These are phyloP conservation scores for Acanthopagrus latus DNA, from an alignment of 2,797 vertebrate genomes.

Conservation along the genomic window DNA sequence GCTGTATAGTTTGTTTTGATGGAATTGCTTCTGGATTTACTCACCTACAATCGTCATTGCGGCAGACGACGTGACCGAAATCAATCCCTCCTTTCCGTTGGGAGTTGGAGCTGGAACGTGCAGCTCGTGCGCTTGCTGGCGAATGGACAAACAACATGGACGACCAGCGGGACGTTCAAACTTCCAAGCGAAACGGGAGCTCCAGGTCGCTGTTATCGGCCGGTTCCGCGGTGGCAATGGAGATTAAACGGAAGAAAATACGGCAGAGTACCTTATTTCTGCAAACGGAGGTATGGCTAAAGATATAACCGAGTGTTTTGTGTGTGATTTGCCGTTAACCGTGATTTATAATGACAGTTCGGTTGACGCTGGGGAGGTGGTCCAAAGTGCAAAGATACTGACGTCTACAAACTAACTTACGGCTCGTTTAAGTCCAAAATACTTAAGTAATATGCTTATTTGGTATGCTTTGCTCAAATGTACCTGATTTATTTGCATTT, in stretches of 20 bases:
- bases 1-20: not conserved
- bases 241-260: conserved; percentile 87
- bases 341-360: conserved; percentile 14
- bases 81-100: conserved; percentile 38
- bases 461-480: not conserved
- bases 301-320: rapidly evolving
- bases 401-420: not conserved
- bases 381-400: conserved; percentile 38
- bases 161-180: conserved; percentile 85
- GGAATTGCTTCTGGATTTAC: not conserved
- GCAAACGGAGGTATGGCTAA: conserved; percentile 77
- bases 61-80: not conserved
- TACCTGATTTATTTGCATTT: too few species aligned
- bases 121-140: conserved; percentile 15
- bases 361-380: not conserved
- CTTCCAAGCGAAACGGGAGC: conserved; percentile 66
- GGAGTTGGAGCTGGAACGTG: conserved; percentile 23
- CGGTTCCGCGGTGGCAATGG: conserved; percentile 85
- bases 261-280: conserved; percentile 79
- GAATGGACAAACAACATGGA: conserved; percentile 73
- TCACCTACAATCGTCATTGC: not conserved
- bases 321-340: conserved; percentile 1
- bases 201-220: conserved; percentile 65
- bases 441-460: not conserved
- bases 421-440: not conserved